Percentiles rank a stretch among this genome's conserved stretches.
Evolutionary conservation across 2,113 vertebrate species (phyloP).

Genomic region (Silurus meridionalis): DNA sequence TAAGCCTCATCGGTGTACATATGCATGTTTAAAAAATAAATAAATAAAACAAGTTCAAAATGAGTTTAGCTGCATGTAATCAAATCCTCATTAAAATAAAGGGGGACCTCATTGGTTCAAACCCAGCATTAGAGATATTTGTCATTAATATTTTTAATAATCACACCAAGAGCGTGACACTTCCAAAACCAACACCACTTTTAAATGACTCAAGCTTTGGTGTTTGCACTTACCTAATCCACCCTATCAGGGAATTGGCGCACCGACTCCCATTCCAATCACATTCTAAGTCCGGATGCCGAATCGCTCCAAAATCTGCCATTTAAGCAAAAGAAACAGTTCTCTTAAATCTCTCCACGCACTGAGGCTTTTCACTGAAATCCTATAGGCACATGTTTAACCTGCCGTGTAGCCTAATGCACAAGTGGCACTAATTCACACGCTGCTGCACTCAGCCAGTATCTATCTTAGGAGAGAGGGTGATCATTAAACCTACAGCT

Average conservation of each 20-base stretch:
- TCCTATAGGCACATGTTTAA: constrained; percentile 5
- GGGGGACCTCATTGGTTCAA: neutral
- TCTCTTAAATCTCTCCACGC: neutral
- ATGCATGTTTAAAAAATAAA: neutral
- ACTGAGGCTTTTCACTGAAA: constrained; percentile 9
- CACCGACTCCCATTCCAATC: constrained; percentile 38
- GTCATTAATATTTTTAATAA: neutral
- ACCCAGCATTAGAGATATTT: neutral
- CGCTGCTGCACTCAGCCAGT: neutral
- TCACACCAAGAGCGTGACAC: neutral
- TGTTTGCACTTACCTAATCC: constrained; percentile 37
- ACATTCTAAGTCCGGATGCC: constrained; percentile 27
- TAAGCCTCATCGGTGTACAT: no score
- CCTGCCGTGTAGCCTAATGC: neutral
- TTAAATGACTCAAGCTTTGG: constrained; percentile 33
- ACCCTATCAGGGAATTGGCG: constrained; percentile 46
- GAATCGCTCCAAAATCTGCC: constrained; percentile 33
- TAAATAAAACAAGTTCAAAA: neutral
- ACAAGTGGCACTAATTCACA: neutral
- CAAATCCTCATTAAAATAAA: neutral
- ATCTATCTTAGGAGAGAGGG: neutral
- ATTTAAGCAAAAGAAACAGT: neutral
- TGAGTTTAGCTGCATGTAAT: neutral
- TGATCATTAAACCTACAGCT: neutral
- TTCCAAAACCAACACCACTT: constrained; percentile 1